Base-by-base conservation (phyloP, 2,888 invertebrate genomes). In the Brachylomia viminalis region DNA sequence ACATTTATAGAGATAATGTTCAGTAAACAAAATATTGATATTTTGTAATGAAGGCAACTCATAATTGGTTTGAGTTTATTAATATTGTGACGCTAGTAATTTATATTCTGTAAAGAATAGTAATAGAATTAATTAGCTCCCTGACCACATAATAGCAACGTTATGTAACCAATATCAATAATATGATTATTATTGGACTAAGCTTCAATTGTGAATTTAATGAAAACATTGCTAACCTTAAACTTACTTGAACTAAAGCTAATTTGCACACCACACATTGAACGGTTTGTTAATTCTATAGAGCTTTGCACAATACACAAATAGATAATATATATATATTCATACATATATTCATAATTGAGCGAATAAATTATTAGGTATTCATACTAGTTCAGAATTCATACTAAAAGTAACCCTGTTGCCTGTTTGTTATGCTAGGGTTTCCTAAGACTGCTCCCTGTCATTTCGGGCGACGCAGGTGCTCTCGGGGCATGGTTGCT, bases 61-160 rank as follows among this genome's bases (percentile, higher is more conserved):
- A 42, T 38, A 5, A 52, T 27, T 42, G 52, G 54, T 75, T 15
- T 11, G 7, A n/a, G 13, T 38, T 54, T 62, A 33, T 56, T 27
- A 23, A 45, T 10, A 54, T 17, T 38, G 17, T 23, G 42, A 20
- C 1, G 2, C 1, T 20, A 42, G 52, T 30, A 23, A 69, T 52
- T n/a, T n/a, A 45, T 54, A 17, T 54, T 72, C 54, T 72, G 38
- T 58, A n/a, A 47, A 8, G 42, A 54, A n/a, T 49, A 52, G 42
- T n/a, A 30, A 23, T n/a, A 45, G 1, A 30, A 13, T 33, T n/a
- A 17, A 23, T 30, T 27, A 23, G 7, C 17, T 30, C 30, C 30
- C 23, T 17, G 69, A 17, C 5, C 15, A 45, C 23, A 23, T 23
- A 69, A 68, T 42, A 30, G 42, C 17, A 38, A 30, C 30, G 30